A percentile compares a stretch with the other conserved stretches of the same genome.
Evolutionary conservation across 1,140 invertebrate species (phyloP).

Genomic region (Danaus plexippus): DNA sequence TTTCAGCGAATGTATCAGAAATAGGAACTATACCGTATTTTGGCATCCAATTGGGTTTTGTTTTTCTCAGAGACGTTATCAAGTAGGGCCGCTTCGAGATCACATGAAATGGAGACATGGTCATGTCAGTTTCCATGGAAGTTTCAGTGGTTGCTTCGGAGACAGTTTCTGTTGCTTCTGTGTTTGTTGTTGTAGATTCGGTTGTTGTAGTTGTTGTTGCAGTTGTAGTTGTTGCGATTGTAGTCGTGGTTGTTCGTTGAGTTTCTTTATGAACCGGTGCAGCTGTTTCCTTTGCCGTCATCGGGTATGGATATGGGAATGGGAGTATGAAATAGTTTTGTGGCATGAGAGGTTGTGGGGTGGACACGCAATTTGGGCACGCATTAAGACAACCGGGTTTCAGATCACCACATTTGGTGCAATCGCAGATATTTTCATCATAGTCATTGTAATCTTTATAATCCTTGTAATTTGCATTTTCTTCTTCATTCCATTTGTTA

Average conservation of each 20-base stretch:
- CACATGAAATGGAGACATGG: constrained; percentile 6
- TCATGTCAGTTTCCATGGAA: constrained; percentile 3
- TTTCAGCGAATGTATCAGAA: constrained; percentile 29
- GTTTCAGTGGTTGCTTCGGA: constrained; percentile 1
- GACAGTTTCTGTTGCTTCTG: constrained; percentile 8
- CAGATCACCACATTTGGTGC: constrained; percentile 26
- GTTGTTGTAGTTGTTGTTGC: constrained; percentile 15
- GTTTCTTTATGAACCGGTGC: not conserved
- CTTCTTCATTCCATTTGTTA: constrained; percentile 14
- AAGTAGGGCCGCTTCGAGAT: constrained; percentile 31
- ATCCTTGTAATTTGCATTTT: constrained; percentile 18
- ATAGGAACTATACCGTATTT: constrained; percentile 32
- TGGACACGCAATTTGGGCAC: constrained; percentile 28
- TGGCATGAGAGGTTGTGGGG: constrained; percentile 8
- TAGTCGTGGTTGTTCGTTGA: constrained; percentile 8
- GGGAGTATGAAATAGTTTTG: constrained; percentile 29
- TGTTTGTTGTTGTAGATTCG: constrained; percentile 10
- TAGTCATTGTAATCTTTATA: constrained; percentile 20
- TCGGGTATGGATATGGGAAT: constrained; percentile 36
- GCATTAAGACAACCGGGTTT: constrained; percentile 29
- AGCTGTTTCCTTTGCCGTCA: constrained; percentile 6
- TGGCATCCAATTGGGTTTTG: constrained; percentile 35
- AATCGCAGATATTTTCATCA: constrained; percentile 31
- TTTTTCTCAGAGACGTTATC: constrained; percentile 34
- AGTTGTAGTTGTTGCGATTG: constrained; percentile 6